Percentiles rank a stretch among this genome's conserved stretches.
phyloP scores from a whole-genome alignment of 2,888 invertebrate genomes.

The Oasisia sp. region DNA sequence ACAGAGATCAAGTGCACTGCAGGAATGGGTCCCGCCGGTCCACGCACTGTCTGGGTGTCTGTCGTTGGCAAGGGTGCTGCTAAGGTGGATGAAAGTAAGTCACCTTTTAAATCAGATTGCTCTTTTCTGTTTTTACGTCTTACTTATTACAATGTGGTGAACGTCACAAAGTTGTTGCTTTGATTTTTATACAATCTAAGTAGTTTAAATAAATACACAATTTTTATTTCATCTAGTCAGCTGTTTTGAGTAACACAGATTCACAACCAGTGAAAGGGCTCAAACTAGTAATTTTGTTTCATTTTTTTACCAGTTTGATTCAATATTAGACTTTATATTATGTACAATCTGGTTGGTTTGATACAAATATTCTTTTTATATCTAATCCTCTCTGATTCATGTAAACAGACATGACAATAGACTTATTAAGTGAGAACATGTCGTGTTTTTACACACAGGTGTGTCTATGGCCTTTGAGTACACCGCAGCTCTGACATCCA shows the following conservation, averaged over 20 bases:
- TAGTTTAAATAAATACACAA: neutral
- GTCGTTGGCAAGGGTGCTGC: constrained; percentile 30
- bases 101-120: neutral
- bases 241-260: too few species aligned
- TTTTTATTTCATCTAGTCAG: neutral
- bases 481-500: constrained; percentile 14
- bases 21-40: constrained; percentile 43
- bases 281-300: too few species aligned
- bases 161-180: too few species aligned
- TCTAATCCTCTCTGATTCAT: neutral
- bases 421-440: neutral
- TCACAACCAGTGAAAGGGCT: too few species aligned
- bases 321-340: neutral
- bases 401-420: neutral
- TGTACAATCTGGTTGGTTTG: neutral
- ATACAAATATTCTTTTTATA: neutral
- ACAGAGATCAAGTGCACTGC: constrained; percentile 48
- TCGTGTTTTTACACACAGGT: neutral
- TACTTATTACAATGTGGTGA: neutral
- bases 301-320: neutral
- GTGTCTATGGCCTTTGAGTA: constrained; percentile 30
- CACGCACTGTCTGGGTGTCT: constrained; percentile 28
- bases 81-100: neutral
- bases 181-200: neutral
- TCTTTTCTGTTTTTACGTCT: neutral